phyloP scores from a whole-genome alignment of 2,888 invertebrate species.

The Caenorhabditis afra region DNA sequence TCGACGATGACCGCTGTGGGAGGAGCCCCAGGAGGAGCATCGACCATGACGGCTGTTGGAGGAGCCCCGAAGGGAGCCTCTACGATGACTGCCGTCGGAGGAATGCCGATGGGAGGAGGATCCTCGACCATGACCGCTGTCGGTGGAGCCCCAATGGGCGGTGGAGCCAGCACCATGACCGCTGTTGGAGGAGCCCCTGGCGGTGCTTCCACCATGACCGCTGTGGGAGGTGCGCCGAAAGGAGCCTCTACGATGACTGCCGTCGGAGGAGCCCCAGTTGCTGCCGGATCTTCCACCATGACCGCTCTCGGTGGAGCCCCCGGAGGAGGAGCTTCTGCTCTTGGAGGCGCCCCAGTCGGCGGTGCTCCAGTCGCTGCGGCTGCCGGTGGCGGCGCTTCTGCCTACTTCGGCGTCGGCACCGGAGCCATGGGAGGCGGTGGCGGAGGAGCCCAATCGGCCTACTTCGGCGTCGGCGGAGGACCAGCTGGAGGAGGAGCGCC shows the following conservation, averaged over 20 bases:
- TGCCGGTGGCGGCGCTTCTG: slow-evolving; percentile 55
- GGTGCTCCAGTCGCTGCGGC: slow-evolving; percentile 10
- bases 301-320: slow-evolving; percentile 66
- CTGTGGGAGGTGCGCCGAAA: slow-evolving; percentile 57
- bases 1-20: slow-evolving; percentile 57
- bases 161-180: slow-evolving; percentile 69
- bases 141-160: slow-evolving; percentile 55
- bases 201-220: background rate
- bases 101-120: slow-evolving; percentile 44
- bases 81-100: slow-evolving; percentile 71
- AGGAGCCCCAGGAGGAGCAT: slow-evolving; percentile 57
- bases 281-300: slow-evolving; percentile 62
- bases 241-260: slow-evolving; percentile 72
- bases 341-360: slow-evolving; percentile 55
- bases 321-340: slow-evolving; percentile 51
- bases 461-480: slow-evolving; percentile 67
- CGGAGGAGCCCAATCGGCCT: slow-evolving; percentile 43
- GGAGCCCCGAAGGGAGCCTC: slow-evolving; percentile 65
- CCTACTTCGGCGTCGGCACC: slow-evolving; percentile 61
- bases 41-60: slow-evolving; percentile 70
- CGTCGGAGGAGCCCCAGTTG: slow-evolving; percentile 60
- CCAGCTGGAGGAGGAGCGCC: slow-evolving; percentile 21
- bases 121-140: slow-evolving; percentile 70
- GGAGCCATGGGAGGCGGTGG: slow-evolving; percentile 50
- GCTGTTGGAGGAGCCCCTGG: slow-evolving; percentile 60